These are phyloP conservation scores for Brienomyrus longianalis DNA, from an alignment of 2,113 vertebrate species.

Conservation along the genomic window DNA sequence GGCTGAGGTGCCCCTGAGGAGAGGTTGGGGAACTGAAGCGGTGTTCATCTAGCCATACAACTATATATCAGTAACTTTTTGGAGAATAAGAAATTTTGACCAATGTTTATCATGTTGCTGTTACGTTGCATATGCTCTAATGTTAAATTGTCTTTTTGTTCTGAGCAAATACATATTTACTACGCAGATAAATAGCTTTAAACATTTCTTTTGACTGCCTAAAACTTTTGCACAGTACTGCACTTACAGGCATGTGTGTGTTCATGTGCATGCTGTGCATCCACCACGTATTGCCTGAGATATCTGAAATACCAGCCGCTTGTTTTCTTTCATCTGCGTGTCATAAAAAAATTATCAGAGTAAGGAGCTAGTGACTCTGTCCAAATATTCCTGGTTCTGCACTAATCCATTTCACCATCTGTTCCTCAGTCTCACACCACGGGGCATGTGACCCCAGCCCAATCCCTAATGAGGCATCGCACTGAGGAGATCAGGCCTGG, in stretches of 20 bases:
- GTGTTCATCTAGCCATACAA: not conserved
- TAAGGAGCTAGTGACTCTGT: not conserved
- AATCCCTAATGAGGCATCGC: slow-evolving; percentile 67
- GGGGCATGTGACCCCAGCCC: slow-evolving; percentile 58
- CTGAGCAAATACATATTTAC: too few species aligned
- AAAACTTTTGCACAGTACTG: not conserved
- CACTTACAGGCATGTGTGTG: not conserved
- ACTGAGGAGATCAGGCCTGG: slow-evolving; percentile 44
- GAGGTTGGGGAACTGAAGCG: not conserved
- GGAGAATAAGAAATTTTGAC: not conserved
- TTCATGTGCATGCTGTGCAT: not conserved
- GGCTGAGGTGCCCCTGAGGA: not conserved
- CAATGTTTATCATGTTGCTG: too few species aligned
- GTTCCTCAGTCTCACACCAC: slow-evolving; percentile 30
- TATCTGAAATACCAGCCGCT: not conserved
- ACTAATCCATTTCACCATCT: not conserved
- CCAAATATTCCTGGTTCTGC: not conserved
- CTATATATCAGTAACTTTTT: not conserved
- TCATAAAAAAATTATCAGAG: not conserved
- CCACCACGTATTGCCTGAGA: not conserved
- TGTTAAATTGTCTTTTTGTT: too few species aligned
- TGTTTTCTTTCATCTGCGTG: not conserved
- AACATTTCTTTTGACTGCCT: not conserved
- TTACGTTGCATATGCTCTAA: too few species aligned
- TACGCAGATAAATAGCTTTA: not conserved